These are phyloP conservation scores for Habropoda laboriosa DNA, from an alignment of 1,140 invertebrate genomes.

Conservation along the genomic window DNA sequence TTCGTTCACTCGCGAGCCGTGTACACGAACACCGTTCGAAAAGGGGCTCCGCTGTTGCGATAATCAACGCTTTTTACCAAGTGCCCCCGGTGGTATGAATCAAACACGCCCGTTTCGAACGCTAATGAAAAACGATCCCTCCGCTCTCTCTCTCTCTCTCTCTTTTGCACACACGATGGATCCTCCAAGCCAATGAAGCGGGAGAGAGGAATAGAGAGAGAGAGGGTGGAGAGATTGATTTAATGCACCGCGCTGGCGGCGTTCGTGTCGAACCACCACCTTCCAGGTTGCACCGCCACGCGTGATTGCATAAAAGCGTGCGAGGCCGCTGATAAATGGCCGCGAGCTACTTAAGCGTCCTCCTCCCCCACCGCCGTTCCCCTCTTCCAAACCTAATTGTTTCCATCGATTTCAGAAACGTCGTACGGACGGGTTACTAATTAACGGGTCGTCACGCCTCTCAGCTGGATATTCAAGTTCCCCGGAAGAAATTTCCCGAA, in stretches of 20 bases:
- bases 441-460: neutral
- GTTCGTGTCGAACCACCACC: conserved; percentile 2
- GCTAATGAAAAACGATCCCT: conserved; percentile 48
- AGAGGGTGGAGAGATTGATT: conserved; percentile 52
- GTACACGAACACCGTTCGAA: too few species aligned
- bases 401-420: conserved; percentile 20
- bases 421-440: conserved; percentile 16
- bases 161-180: neutral
- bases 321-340: conserved; percentile 21
- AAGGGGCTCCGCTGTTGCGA: neutral
- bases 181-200: conserved; percentile 1
- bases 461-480: neutral
- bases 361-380: neutral
- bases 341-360: conserved; percentile 16
- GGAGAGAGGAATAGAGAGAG: too few species aligned
- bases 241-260: conserved; percentile 34
- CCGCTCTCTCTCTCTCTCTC: too few species aligned
- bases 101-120: conserved; percentile 7
- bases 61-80: conserved; percentile 21
- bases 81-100: neutral
- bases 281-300: conserved; percentile 9
- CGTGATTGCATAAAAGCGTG: conserved; percentile 33
- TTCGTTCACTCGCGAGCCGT: neutral
- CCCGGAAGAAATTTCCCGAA: neutral
- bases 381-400: neutral